Conservation (phyloP, 2,113 vertebrate species). For the Passer domesticus region DNA sequence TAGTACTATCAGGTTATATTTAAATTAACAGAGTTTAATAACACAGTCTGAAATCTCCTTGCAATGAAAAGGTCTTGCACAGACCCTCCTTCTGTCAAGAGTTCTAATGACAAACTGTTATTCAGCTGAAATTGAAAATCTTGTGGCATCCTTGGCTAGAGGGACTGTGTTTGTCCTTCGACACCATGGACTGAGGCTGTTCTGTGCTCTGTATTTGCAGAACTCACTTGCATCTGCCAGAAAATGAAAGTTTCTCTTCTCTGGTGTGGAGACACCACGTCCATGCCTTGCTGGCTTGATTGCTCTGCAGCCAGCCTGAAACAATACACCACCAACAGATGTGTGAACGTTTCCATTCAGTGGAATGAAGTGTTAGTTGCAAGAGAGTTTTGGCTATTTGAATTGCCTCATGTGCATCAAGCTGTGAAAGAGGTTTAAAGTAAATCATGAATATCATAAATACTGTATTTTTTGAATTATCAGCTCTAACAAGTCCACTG, state of each 20-base stretch:
- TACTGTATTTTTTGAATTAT: conserved; percentile 3
- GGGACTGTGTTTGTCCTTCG: fast-evolving
- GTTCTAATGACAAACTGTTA: neutral
- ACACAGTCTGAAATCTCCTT: neutral
- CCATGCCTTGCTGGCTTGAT: neutral
- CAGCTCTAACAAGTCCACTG: neutral
- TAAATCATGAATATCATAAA: conserved; percentile 24
- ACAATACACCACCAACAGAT: conserved; percentile 1
- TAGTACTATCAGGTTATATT: neutral
- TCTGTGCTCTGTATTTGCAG: neutral
- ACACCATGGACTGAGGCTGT: neutral
- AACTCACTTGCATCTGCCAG: neutral
- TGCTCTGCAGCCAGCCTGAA: neutral
- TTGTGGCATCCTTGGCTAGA: neutral
- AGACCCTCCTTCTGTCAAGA: neutral
- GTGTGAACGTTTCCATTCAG: conserved; percentile 4
- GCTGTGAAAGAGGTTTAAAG: conserved; percentile 49
- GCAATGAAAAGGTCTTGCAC: neutral
- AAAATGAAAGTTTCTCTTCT: neutral
- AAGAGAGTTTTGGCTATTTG: neutral
- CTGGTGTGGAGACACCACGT: neutral
- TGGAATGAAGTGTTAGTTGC: conserved; percentile 3
- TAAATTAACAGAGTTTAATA: neutral
- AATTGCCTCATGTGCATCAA: conserved; percentile 17
- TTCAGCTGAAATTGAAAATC: neutral